These are phyloP conservation scores for Chloroceryle amazona DNA, from an alignment of 2,797 vertebrate genomes.

Conservation along the genomic window DNA sequence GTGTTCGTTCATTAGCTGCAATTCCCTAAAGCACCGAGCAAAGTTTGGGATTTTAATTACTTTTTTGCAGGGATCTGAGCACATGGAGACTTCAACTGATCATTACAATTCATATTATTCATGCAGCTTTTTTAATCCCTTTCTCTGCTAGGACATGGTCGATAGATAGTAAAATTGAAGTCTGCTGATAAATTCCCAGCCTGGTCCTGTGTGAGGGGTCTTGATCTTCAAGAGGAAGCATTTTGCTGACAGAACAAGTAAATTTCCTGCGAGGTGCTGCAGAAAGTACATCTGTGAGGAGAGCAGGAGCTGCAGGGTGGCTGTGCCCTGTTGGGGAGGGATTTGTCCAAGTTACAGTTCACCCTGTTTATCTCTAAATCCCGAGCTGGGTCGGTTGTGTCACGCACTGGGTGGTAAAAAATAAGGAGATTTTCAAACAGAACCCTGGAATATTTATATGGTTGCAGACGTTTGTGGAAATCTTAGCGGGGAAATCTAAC, in stretches of 20 bases:
- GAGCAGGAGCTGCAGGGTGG: not conserved
- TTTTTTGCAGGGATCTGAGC: conserved; percentile 42
- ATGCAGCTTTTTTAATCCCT: conserved; percentile 40
- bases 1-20: not conserved
- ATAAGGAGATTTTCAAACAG: conserved; percentile 38
- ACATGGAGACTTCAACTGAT: not conserved
- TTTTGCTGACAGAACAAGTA: conserved; percentile 13
- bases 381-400: not conserved
- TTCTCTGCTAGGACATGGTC: not conserved
- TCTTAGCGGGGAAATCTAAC: not conserved
- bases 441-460: conserved; percentile 39
- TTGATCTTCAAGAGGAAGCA: not conserved
- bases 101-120: conserved; percentile 36
- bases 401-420: conserved; percentile 45
- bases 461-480: conserved; percentile 22
- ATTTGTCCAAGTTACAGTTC: not conserved
- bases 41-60: conserved; percentile 73
- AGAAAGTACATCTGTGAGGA: not conserved
- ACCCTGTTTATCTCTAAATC: conserved; percentile 26
- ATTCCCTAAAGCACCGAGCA: not conserved
- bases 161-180: conserved; percentile 21
- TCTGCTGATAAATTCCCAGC: conserved; percentile 2
- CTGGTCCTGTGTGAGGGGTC: not conserved
- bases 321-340: not conserved
- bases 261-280: not conserved